These are phyloP conservation scores for Drosophila ezoana DNA, from an alignment of 2,888 invertebrate species.

Conservation along the genomic window DNA sequence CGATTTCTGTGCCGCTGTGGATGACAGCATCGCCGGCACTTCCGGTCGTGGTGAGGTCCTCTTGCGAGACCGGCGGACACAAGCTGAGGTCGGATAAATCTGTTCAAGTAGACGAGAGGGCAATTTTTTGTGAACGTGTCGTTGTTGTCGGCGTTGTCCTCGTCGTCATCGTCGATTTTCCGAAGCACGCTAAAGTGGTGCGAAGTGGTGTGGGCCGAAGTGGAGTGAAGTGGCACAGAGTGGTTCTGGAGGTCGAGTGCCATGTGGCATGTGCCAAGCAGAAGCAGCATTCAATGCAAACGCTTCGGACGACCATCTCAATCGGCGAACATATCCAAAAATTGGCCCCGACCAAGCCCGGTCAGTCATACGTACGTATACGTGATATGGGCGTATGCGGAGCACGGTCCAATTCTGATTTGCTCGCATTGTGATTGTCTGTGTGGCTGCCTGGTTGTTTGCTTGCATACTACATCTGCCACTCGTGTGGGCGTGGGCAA, in stretches of 20 bases:
- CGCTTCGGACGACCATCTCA: slow-evolving; percentile 32
- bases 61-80: slow-evolving; percentile 83
- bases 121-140: slow-evolving; percentile 55
- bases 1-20: slow-evolving; percentile 85
- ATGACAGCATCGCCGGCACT: slow-evolving; percentile 80
- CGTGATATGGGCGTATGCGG: slow-evolving; percentile 58
- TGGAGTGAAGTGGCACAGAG: slow-evolving; percentile 20
- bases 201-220: slow-evolving; percentile 28
- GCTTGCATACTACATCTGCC: slow-evolving; percentile 17
- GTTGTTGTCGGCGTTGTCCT: slow-evolving; percentile 20
- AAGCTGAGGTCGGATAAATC: slow-evolving; percentile 84
- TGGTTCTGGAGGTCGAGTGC: slow-evolving; percentile 30
- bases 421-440: slow-evolving; percentile 34
- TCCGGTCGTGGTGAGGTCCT: slow-evolving; percentile 81
- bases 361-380: slow-evolving; percentile 43
- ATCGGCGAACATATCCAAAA: slow-evolving; percentile 25
- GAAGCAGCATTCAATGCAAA: slow-evolving; percentile 52
- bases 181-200: slow-evolving; percentile 41
- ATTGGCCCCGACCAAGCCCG: slow-evolving; percentile 19
- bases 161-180: slow-evolving; percentile 38
- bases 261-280: slow-evolving; percentile 37
- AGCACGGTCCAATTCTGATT: slow-evolving; percentile 39
- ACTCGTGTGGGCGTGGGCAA: slow-evolving; percentile 20
- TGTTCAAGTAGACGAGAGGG: slow-evolving; percentile 70
- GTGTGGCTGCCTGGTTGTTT: slow-evolving; percentile 18